phyloP scores from a whole-genome alignment of 1,140 invertebrate species.

The Ceratosolen solmsi region DNA sequence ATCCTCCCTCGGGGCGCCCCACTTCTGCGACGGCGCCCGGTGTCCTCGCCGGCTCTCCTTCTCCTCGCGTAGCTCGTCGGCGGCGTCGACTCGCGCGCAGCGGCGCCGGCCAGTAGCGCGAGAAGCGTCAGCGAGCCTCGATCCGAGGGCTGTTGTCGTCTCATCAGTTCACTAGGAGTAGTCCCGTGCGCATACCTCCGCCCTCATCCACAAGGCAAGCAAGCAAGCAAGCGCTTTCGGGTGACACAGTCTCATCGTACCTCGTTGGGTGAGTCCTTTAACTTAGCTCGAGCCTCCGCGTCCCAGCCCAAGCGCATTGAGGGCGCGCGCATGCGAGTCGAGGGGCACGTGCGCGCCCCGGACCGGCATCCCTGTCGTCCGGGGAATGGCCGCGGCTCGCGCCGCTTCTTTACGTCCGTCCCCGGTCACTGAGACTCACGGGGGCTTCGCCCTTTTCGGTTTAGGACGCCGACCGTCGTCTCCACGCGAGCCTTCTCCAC shows the following conservation, averaged over 20 bases:
- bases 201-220: background rate
- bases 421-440: background rate
- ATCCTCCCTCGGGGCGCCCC: background rate
- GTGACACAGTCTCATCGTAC: background rate
- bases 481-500: no score
- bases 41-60: constrained; percentile 36
- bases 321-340: background rate
- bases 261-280: background rate
- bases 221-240: background rate
- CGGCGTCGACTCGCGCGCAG: constrained; percentile 31
- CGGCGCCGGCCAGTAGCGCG: constrained; percentile 59
- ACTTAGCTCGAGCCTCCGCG: background rate
- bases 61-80: constrained; percentile 31
- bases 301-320: background rate
- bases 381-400: background rate
- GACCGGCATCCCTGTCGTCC: background rate
- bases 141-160: constrained; percentile 46
- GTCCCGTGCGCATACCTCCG: background rate
- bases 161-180: background rate
- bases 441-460: background rate
- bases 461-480: background rate
- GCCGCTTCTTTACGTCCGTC: background rate
- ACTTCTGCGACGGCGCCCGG: background rate
- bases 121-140: constrained; percentile 55
- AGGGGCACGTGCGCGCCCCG: background rate